Percentiles rank a stretch among this genome's conserved stretches.
Conservation (phyloP, 2,888 invertebrate species). For the Acanthopleura granulata region DNA sequence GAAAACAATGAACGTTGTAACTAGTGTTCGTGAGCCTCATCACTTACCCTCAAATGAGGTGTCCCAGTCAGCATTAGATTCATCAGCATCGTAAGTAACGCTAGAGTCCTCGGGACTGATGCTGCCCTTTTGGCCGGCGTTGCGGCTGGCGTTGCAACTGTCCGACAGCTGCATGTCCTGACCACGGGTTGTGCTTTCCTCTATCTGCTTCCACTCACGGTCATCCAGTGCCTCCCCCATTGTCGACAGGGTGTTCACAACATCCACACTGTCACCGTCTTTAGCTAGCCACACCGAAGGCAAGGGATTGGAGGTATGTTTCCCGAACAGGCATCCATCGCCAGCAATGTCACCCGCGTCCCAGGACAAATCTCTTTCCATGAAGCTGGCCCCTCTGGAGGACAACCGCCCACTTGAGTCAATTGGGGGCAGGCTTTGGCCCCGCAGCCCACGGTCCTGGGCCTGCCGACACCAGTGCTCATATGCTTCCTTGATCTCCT, state of each 20-base stretch:
- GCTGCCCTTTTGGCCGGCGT: neutral
- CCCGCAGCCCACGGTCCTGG: neutral
- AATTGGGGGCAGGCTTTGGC: neutral
- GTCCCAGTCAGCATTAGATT: slow-evolving; percentile 2
- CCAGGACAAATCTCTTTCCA: slow-evolving; percentile 17
- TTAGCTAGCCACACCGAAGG: slow-evolving; percentile 11
- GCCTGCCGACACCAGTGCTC: slow-evolving; percentile 16
- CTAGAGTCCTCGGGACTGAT: neutral
- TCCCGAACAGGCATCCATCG: neutral
- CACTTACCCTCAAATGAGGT: neutral
- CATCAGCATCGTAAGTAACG: neutral
- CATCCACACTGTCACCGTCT: slow-evolving; percentile 14
- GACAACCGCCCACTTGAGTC: neutral
- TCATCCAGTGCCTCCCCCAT: slow-evolving; percentile 17
- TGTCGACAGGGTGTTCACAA: slow-evolving; percentile 5
- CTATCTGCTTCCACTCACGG: slow-evolving; percentile 12
- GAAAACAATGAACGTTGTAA: neutral
- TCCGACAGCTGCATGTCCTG: neutral
- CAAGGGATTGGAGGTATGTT: neutral
- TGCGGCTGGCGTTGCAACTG: neutral
- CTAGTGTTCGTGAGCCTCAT: neutral
- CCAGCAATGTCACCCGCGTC: slow-evolving; percentile 4
- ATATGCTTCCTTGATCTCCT: neutral
- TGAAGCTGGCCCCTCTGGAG: slow-evolving; percentile 6
- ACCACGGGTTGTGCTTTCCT: neutral